Base-by-base conservation (phyloP, 2,888 invertebrate species). In the Lasioglossum calceatum region DNA sequence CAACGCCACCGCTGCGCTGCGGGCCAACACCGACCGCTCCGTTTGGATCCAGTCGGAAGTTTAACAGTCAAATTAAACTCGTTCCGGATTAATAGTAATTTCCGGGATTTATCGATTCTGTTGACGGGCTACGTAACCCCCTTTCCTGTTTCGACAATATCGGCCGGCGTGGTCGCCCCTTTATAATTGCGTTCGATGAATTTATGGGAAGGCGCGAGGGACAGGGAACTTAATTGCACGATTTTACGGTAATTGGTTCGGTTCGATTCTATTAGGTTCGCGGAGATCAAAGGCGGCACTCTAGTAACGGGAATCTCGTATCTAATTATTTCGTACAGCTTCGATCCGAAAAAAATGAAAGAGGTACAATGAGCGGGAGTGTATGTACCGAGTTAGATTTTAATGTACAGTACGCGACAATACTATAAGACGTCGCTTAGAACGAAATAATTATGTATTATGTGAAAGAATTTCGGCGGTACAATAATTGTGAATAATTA, bases 11-110 rank as follows among this genome's bases (percentile, higher is more conserved):
- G 23, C 54, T 7, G 50, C 19, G 8, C 5, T 8, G 67, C 23
- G 7, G 10, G 19, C 36, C 71, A 76, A 36, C 47, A 19, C 36
- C 8, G 19, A 16, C 67, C n/a, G 16, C 67, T 19, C 67, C 8
- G 23, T 70, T 8, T 23, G 39, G 71, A 64, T 72, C 74, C 71
- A 47, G 16, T 70, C 12, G 27, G 19, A 76, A 83, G 36, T 79
- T 84, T 71, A 42, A 61, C 75, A 44, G 36, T 32, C 50, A 77
- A 83, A 84, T 78, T 74, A 83, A 85, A 71, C 78, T 77, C n/a
- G 32, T 71, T 75, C 50, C 42, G 36, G 54, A 85, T 85, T 85
- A 85, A 76, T 77, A 64, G 73, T 74, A 58, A 47, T 42, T 27
- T 27, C 39, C 19, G 44, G 32, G 44, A 44, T 42, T 44, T 67